Base-by-base conservation (phyloP, 2,113 vertebrate species). In the Accipiter virgatus region DNA sequence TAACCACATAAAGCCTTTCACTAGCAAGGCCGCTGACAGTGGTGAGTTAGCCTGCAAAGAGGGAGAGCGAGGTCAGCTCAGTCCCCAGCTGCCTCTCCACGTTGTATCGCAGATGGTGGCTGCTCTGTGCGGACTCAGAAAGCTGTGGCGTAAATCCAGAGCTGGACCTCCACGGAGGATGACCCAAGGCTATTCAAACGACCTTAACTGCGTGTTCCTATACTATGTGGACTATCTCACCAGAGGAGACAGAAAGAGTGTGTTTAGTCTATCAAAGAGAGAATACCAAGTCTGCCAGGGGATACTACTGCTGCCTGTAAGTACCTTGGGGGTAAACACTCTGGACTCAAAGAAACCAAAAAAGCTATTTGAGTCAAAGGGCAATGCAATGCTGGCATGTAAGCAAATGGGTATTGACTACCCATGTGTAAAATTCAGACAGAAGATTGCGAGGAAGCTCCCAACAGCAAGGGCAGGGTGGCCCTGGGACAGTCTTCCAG, bases 101-200 rank as follows among this genome's bases (percentile, higher is more conserved):
- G 34, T 1, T 53, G 43, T 13, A 15, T 19, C 0, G 0, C 62
- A 25, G 56, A 11, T 0, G 2, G 42, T 0, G 1, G 53, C 67
- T 29, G 45, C 38, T 66, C 58, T 7, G 3, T 2, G 56, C 0
- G 0, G 61, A 14, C 61, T 50, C 5, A 23, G 56, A 68, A 74
- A 74, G 34, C 15, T 36, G 4, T 0, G 0, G 62, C 2, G 6
- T 38, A 77, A 89, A 73, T 27, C 62, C 71, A 50, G 63, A 77
- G 67, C 79, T 14, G 27, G 43, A 86, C 55, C 47, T n/a, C 42
- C 32, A 26, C 2, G 5, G n/a, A 65, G 31, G 27, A 36, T 55
- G 50, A 40, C 48, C 53, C 74, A 70, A 92, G 72, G 92, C 38
- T 74, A 26, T n/a, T n/a, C 23, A 68, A 77, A 67, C 26, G 50